These are phyloP conservation scores for Porites rus DNA, from an alignment of 92 coral and sea anemone genomes.

Conservation along the genomic window DNA sequence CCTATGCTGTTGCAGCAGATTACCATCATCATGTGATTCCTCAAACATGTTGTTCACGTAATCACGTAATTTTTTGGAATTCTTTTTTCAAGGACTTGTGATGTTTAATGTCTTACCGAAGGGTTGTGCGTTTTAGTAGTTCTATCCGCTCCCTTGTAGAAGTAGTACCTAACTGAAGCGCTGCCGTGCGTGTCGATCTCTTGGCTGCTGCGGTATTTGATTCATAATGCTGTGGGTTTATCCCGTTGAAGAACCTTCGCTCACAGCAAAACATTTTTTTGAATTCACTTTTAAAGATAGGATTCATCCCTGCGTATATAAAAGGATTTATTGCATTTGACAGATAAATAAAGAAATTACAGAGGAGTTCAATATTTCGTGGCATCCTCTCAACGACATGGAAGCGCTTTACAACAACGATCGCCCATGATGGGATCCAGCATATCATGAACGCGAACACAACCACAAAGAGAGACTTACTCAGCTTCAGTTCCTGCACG, in stretches of 20 bases:
- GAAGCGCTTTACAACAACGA: conserved; percentile 6
- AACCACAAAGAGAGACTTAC: conserved; percentile 1
- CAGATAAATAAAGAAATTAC: conserved; percentile 10
- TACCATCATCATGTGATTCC: too few relatives aligned
- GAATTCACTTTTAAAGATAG: conserved; percentile 8
- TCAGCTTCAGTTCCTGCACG: conserved; percentile 2
- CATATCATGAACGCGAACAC: too few relatives aligned
- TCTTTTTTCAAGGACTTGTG: too few relatives aligned
- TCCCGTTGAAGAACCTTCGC: not conserved
- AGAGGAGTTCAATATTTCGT: conserved; percentile 11
- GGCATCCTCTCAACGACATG: conserved; percentile 3
- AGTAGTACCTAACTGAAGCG: too few relatives aligned
- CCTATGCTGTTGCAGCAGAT: too few relatives aligned
- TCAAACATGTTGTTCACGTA: not conserved
- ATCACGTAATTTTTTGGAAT: not conserved
- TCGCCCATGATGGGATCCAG: conserved; percentile 26
- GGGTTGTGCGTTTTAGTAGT: too few relatives aligned
- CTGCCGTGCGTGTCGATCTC: too few relatives aligned
- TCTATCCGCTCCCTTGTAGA: too few relatives aligned
- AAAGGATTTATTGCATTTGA: too few relatives aligned
- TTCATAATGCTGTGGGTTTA: not conserved
- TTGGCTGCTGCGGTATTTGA: not conserved
- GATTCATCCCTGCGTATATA: conserved; percentile 21
- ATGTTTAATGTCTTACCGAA: too few relatives aligned
- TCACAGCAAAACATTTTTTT: not conserved